Percentiles rank a stretch among this genome's conserved stretches.
These are phyloP conservation scores for Lerema accius DNA, from an alignment of 1,140 invertebrate genomes.

Conservation along the genomic window DNA sequence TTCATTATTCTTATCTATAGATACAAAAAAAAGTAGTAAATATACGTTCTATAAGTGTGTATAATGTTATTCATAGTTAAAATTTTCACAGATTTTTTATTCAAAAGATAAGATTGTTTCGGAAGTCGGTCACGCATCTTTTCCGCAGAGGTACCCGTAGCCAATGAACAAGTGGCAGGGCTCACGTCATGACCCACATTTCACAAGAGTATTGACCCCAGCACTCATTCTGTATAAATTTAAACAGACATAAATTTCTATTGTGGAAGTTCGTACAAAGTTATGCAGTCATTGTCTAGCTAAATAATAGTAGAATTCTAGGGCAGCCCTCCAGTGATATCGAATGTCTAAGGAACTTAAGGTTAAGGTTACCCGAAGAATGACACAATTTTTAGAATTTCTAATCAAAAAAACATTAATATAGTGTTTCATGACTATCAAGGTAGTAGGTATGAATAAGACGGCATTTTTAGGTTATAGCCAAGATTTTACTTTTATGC, in stretches of 20 bases:
- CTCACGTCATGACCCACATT: conserved; percentile 56
- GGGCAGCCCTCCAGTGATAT: conserved; percentile 24
- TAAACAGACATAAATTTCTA: conserved; percentile 51
- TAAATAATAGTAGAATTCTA: conserved; percentile 32
- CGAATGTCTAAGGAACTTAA: conserved; percentile 9
- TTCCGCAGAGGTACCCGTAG: conserved; percentile 31
- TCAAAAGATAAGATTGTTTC: not conserved
- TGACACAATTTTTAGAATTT: conserved; percentile 8
- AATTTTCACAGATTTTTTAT: not conserved
- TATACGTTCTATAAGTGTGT: no score
- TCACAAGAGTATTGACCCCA: conserved; percentile 61
- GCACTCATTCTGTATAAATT: conserved; percentile 49
- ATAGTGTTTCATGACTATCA: no score
- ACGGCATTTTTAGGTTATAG: no score
- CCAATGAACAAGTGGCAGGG: conserved; percentile 46
- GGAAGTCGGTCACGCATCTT: conserved; percentile 4
- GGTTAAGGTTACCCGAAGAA: not conserved
- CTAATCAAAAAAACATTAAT: no score
- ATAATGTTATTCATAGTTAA: no score
- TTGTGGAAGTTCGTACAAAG: conserved; percentile 35
- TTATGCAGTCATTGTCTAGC: conserved; percentile 32
- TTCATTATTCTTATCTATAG: no score
- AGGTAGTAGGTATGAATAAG: no score
- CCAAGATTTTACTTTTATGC: no score
- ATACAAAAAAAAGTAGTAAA: no score